Evolutionary conservation across 2,797 vertebrate genomes (phyloP).

Genomic region (Threskiornis aethiopicus): DNA sequence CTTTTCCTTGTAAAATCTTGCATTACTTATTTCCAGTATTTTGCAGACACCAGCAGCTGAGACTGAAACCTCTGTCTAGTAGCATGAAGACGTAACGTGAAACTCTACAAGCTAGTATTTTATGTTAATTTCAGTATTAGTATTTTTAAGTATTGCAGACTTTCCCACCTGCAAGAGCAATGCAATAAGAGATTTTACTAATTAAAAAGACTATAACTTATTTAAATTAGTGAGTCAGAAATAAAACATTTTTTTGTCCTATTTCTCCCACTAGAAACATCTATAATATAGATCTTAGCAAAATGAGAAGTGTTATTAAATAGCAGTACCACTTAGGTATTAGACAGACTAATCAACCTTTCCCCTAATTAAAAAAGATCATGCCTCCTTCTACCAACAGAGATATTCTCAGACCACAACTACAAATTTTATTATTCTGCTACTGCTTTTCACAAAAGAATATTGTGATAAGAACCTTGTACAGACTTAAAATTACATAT

Average conservation of each 20-base stretch:
- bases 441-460: neutral
- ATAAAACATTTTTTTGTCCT: neutral
- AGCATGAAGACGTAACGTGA: neutral
- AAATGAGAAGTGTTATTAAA: slow-evolving; percentile 4
- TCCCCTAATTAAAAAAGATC: slow-evolving; percentile 1
- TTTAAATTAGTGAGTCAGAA: neutral
- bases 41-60: neutral
- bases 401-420: neutral
- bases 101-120: neutral
- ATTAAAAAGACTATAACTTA: neutral
- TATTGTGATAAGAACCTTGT: neutral
- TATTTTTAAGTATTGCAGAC: neutral
- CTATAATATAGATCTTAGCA: neutral
- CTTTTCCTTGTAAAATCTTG: neutral
- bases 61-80: neutral
- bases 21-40: neutral
- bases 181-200: neutral
- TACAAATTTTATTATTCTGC: neutral
- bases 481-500: neutral
- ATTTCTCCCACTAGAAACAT: neutral
- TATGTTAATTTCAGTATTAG: neutral
- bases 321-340: neutral
- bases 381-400: neutral
- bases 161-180: neutral
- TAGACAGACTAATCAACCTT: neutral